phyloP scores from a whole-genome alignment of 92 coral and sea anemone genomes.

The Paramuricea clavata region DNA sequence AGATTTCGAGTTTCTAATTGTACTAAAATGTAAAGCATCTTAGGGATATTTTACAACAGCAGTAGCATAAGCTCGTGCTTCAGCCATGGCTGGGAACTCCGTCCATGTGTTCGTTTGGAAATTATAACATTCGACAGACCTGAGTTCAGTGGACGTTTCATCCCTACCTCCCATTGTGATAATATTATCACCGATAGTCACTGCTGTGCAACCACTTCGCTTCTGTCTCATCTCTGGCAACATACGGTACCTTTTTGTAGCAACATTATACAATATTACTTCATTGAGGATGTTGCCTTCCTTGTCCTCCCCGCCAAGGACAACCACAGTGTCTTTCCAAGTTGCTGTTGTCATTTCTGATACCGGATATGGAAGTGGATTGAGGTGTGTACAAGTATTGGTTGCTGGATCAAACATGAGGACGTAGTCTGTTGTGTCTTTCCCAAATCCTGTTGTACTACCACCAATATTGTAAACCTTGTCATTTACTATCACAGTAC shows the following conservation, averaged over 20 bases:
- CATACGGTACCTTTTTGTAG: background rate
- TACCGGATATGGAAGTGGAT: conserved; percentile 9
- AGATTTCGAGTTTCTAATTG: background rate
- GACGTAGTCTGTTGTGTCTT: background rate
- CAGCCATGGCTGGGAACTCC: conserved; percentile 3
- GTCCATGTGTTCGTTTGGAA: conserved; percentile 11
- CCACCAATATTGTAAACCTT: conserved; percentile 4
- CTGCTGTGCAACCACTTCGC: conserved; percentile 13
- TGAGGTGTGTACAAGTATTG: background rate
- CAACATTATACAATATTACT: background rate
- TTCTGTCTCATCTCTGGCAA: background rate
- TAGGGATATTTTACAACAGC: background rate
- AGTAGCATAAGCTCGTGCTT: background rate
- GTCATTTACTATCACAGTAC: background rate
- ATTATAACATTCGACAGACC: background rate
- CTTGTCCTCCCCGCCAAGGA: conserved; percentile 3
- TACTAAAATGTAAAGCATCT: too few species aligned
- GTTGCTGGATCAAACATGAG: background rate
- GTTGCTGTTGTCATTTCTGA: background rate
- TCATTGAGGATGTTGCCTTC: background rate
- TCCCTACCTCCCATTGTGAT: conserved; percentile 5
- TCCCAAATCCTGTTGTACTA: background rate
- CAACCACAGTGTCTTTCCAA: background rate
- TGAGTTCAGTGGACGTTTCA: background rate
- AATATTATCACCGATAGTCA: background rate